These are phyloP conservation scores for Monochamus saltuarius DNA, from an alignment of 1,140 invertebrate genomes.

Conservation along the genomic window DNA sequence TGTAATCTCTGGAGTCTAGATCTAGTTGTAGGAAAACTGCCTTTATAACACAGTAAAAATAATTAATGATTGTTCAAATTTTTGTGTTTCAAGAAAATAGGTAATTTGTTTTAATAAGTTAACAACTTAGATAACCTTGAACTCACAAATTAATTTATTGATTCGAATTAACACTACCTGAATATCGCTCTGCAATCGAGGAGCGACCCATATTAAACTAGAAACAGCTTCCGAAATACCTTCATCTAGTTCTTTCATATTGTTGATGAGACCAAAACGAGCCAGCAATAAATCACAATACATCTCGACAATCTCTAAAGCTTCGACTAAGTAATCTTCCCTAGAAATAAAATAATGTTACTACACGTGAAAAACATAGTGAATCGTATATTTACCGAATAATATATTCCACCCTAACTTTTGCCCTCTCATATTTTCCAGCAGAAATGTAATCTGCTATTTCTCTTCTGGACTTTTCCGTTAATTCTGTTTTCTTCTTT, in stretches of 20 bases:
- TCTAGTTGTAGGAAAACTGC: too few relatives aligned
- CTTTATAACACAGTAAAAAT: too few relatives aligned
- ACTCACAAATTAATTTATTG: too few relatives aligned
- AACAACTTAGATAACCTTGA: too few relatives aligned
- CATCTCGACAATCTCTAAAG: conserved; percentile 99
- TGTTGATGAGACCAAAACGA: conserved; percentile 94
- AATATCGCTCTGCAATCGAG: conserved; percentile 80
- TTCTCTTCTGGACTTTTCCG: conserved; percentile 94
- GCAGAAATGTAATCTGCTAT: conserved; percentile 93
- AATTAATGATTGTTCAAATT: too few relatives aligned
- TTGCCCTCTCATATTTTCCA: conserved; percentile 90
- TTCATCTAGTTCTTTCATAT: conserved; percentile 96
- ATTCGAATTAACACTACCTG: conserved; percentile 47
- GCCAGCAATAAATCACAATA: conserved; percentile 98
- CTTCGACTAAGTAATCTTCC: conserved; percentile 98
- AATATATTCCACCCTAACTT: conserved; percentile 97
- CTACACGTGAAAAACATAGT: neutral
- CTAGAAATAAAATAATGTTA: conserved; percentile 53
- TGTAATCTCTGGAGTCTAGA: neutral
- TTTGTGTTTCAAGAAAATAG: neutral
- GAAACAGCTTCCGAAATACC: conserved; percentile 95
- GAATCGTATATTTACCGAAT: conserved; percentile 63
- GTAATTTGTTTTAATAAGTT: neutral
- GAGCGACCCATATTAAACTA: conserved; percentile 95
- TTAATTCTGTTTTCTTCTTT: conserved; percentile 97